These are phyloP conservation scores for Simalia tracyae DNA, from an alignment of 2,797 vertebrate genomes.

Conservation along the genomic window DNA sequence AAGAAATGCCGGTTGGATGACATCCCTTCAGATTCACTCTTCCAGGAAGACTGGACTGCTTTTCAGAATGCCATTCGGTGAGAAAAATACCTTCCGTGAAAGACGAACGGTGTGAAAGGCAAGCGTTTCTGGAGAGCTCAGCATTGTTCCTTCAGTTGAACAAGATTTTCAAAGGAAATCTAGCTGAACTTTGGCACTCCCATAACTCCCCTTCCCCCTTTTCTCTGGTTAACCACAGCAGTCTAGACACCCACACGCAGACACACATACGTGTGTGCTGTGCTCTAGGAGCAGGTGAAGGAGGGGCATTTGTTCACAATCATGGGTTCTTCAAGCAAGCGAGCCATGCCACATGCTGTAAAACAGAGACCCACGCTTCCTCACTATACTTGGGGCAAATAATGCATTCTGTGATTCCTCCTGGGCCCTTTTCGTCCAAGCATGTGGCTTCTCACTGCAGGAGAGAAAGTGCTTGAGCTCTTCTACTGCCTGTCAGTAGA, in stretches of 20 bases:
- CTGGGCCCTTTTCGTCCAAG: neutral
- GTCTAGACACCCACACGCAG: no score
- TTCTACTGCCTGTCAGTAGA: neutral
- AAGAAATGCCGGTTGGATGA: constrained; percentile 93
- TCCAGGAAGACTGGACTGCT: constrained; percentile 95
- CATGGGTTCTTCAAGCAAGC: neutral
- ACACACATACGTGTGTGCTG: neutral
- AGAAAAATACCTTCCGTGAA: neutral
- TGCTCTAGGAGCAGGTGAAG: neutral
- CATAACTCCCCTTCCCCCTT: no score
- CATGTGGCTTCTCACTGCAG: neutral
- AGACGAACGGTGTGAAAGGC: no score
- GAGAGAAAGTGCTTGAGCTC: neutral
- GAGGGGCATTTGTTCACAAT: no score
- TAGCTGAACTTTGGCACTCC: neutral
- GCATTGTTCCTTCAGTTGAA: neutral
- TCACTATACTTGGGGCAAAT: neutral
- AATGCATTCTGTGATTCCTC: neutral
- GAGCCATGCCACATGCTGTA: neutral
- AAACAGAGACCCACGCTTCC: neutral
- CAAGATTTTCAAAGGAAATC: no score
- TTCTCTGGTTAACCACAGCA: no score
- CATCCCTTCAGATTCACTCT: constrained; percentile 76
- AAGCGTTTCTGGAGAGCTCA: neutral
- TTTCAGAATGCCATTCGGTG: constrained; percentile 95